Base-by-base conservation (phyloP, 2,797 vertebrate species). In the Urophycis tenuis region DNA sequence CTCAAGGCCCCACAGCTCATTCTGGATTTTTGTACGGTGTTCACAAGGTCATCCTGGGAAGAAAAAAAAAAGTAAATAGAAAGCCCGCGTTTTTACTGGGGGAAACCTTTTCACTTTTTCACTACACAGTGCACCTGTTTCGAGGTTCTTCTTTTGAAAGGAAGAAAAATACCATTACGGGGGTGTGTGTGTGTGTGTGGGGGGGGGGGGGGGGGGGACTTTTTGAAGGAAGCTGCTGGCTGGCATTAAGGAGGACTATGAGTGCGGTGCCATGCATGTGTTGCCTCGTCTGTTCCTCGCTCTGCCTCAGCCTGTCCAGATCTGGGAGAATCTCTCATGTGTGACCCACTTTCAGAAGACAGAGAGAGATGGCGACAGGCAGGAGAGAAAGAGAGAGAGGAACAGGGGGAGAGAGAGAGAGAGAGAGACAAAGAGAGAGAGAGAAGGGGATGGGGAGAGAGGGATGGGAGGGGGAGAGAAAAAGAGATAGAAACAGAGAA, bases 331-430 rank as follows among this genome's bases (percentile, higher is more conserved):
- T 80, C 87, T 90, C 90, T 91, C 78, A 88, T 88, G 87, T 90
- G 84, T 90, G 89, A 91, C 89, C 88, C 87, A 90, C 77, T 91
- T 91, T 83, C 83, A 80, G 70, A 12, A 78, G 75, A 84, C 73
- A 79, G 73, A 84, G 74, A 81, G 77, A 74, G 77, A 83, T 80
- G 78, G 76, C 64, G 76, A 79, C 77, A 77, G 41, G 25, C 53
- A 74, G 29, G 73, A 6, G 22, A 39, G 25, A 15, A 76, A 82
- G 74, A 36, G 73, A 25, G 64, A 25, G 35, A n/a, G 25, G 15
- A 22, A 12, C 0, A 3, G 36, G 12, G 36, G 36, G 0, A 64
- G 78, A 64, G 49, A 11, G 49, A 32, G 74, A 29, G 34, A 74
- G 29, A 73, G n/a, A 73, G 33, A 73, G 1, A 75, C 31, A 77